Base-by-base conservation (phyloP, 2,888 invertebrate genomes). In the Cordilura impudica region DNA sequence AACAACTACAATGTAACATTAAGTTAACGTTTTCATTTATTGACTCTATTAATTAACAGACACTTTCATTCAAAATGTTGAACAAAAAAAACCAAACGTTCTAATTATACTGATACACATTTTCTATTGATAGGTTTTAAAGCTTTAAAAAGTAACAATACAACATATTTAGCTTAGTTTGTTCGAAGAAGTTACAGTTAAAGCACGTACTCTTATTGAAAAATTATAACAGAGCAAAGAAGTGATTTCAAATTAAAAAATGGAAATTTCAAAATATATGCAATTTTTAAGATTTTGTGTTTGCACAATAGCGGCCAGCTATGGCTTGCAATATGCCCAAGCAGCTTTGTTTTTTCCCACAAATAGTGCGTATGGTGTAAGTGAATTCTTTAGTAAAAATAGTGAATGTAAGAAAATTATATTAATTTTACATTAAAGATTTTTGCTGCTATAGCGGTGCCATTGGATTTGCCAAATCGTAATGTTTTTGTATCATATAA, bases 401-500 rank as follows among this genome's bases (percentile, higher is more conserved):
- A 31, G 12, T 53, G n/a, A 21, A 58, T 60, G 35, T 18, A 5
- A n/a, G 31, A 21, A 51, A 31, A 1, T 35, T 43, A 14, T 70
- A 14, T 0, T 56, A 65, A 14, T 53, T 23, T 16, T 56, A 21
- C 19, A 18, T 65, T 65, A 10, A 66, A 95, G 95, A 90, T 94
- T n/a, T 94, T 94, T 86, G 86, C 94, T 39, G 94, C 95, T 0
- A 90, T 95, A 78, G 94, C 94, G 0, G 91, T 95, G 26, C 95
- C 95, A 0, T 87, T 95, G 16, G 94, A 94, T 83, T 91, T 94
- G 5, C 93, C 93, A 0, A 92, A 93, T 82, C 93, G 93, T 81
- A 93, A 93, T 84, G 93, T 94, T 16, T 94, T 94, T 83, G 90
- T 95, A 23, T 94, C 95, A 0, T 94, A 94, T 87, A 95, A 95